Base-by-base conservation (phyloP, 2,113 vertebrate species). In the Crypturellus undulatus region DNA sequence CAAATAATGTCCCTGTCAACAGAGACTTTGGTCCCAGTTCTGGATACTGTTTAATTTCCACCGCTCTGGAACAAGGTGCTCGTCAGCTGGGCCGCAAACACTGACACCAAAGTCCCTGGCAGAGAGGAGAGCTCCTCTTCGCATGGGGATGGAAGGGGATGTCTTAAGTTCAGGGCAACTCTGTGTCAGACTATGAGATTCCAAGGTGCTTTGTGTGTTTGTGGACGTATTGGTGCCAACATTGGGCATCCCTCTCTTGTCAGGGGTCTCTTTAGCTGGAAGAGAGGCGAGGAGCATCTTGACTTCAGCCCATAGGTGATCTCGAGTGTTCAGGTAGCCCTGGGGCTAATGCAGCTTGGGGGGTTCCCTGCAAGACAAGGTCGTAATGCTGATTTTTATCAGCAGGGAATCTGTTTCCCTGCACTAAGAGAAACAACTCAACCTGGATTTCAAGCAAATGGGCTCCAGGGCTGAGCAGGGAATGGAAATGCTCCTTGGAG, bases 11-110 rank as follows among this genome's bases (percentile, higher is more conserved):
- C 80, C 59, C 62, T 81, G 78, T 92, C 95, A 96, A 81, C 16
- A 95, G 79, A 77, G 83, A 84, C 85, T 93, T 92, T 87, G 80
- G 67, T 93, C 92, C 49, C 58, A 32, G 67, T 58, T 89, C 73
- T 34, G 3, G 4, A 25, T 72, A 93, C 77, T 93, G 80, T 92
- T 96, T 92, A 59, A 95, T 92, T 95, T 93, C 69, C 28, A n/a
- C 89, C 68, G 90, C 75, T 54, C 62, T 47, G 65, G 90, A 93
- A 45, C 58, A 8, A 28, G 0, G 4, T 58, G 71, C 0, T 2
- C 67, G 80, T 72, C 76, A 84, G 47, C 90, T 58, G 90, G 73
- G 70, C 62, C 49, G 65, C 1, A 5, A 65, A 32, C 78, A 9
- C 83, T 80, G 0, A 5, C 20, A 22, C 78, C 38, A 79, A 51